A percentile compares a stretch with the other conserved stretches of the same genome.
phyloP scores from a whole-genome alignment of 2,113 vertebrate genomes.

The Ceyx cyanopectus region DNA sequence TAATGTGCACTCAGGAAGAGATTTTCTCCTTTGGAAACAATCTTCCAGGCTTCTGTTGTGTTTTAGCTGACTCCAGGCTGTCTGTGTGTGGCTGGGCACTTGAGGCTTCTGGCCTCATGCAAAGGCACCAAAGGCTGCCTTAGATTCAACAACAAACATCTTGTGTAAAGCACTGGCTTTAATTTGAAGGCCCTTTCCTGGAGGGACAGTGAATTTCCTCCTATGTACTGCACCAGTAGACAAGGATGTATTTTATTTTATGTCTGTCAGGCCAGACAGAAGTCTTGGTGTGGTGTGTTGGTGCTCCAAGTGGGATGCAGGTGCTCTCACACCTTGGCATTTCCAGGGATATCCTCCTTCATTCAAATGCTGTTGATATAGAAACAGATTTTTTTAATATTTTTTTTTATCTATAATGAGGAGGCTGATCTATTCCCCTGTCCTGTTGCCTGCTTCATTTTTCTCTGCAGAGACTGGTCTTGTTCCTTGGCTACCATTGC shows the following conservation, averaged over 20 bases:
- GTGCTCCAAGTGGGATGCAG: not conserved
- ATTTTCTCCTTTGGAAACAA: not conserved
- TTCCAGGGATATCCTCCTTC: not conserved
- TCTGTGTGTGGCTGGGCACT: not conserved
- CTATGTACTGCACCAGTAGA: not conserved
- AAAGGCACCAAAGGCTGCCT: not conserved
- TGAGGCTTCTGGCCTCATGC: not conserved
- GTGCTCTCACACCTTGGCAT: accelerated
- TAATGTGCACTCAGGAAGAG: not conserved
- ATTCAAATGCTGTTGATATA: not conserved
- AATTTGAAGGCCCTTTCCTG: not conserved
- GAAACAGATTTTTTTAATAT: not conserved
- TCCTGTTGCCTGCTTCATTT: too few species aligned
- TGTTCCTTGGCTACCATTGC: not conserved
- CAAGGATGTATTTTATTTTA: not conserved
- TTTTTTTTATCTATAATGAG: not conserved
- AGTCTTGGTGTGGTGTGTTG: not conserved
- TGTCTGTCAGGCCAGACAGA: not conserved
- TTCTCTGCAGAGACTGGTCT: too few species aligned
- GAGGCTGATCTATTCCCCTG: not conserved
- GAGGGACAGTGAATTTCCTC: not conserved
- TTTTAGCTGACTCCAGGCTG: not conserved
- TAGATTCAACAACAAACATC: not conserved
- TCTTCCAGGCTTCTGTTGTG: not conserved
- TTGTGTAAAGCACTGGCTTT: not conserved